These are phyloP conservation scores for Mormoops blainvillei DNA, from an alignment of 2,113 vertebrate species.

Conservation along the genomic window DNA sequence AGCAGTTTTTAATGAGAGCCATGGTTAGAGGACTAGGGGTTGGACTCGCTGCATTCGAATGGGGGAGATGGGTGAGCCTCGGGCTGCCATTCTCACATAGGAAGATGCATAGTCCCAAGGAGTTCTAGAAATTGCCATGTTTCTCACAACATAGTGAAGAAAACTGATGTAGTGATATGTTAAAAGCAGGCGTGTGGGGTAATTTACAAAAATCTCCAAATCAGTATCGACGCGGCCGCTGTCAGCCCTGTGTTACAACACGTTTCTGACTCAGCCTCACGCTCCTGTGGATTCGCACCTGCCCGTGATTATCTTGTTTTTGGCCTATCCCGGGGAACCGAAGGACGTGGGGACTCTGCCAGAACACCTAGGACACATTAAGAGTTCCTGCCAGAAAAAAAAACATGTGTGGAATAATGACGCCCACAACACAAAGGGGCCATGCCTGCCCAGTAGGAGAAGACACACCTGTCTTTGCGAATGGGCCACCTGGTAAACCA, in stretches of 20 bases:
- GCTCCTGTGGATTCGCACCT: neutral
- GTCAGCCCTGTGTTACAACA: neutral
- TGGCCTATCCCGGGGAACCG: neutral
- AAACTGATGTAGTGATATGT: neutral
- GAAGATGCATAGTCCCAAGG: neutral
- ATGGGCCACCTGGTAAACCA: neutral
- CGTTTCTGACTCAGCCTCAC: conserved; percentile 25
- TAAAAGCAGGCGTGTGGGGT: neutral
- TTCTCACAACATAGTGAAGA: neutral
- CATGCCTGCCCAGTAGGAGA: neutral
- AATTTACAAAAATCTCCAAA: neutral
- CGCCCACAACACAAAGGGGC: neutral
- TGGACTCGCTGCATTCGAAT: rapidly evolving
- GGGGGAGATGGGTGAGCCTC: neutral
- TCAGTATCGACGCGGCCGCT: neutral
- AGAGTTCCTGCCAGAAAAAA: neutral
- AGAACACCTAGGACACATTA: neutral
- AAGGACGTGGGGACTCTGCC: neutral
- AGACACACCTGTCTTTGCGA: neutral
- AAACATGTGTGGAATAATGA: neutral
- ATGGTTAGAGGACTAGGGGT: neutral
- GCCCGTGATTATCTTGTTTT: neutral
- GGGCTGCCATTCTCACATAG: neutral
- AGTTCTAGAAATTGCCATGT: neutral
- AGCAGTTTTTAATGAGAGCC: neutral